Conservation (phyloP, 2,797 vertebrate genomes). For the Erpetoichthys calabaricus region DNA sequence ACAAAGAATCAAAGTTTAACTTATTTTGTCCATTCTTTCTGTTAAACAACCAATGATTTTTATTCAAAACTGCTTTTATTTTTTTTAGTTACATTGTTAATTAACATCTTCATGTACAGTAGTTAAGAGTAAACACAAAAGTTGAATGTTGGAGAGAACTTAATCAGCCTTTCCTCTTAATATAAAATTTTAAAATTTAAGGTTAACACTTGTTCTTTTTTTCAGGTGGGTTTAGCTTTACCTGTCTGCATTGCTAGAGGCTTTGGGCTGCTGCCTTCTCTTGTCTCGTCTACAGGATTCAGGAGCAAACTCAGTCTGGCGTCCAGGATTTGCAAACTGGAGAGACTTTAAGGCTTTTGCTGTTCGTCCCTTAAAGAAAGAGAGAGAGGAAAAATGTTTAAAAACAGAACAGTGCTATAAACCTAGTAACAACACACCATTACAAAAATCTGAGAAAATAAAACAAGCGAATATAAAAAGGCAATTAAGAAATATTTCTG, state of each 20-base stretch:
- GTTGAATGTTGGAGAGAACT: too few relatives aligned
- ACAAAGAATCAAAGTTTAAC: too few relatives aligned
- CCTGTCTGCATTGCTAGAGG: constrained; percentile 59
- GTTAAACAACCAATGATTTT: too few relatives aligned
- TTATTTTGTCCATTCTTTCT: too few relatives aligned
- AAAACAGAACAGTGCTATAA: background rate
- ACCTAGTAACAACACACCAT: background rate
- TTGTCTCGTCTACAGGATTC: constrained; percentile 67
- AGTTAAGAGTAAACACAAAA: too few relatives aligned
- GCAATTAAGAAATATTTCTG: too few relatives aligned
- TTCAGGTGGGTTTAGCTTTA: constrained; percentile 25
- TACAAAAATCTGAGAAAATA: background rate
- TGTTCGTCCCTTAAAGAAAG: constrained; percentile 58
- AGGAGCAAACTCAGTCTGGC: constrained; percentile 57
- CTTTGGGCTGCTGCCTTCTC: constrained; percentile 57
- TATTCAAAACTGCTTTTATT: too few relatives aligned
- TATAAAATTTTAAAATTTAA: too few relatives aligned
- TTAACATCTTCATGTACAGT: too few relatives aligned
- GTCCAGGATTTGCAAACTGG: constrained; percentile 61
- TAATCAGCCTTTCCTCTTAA: too few relatives aligned
- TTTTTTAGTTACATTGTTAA: too few relatives aligned
- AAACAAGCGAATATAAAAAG: background rate
- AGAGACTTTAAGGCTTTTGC: constrained; percentile 61
- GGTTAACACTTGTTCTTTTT: too few relatives aligned
- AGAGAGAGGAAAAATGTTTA: constrained; percentile 13